These are phyloP conservation scores for Pentamera pediparva DNA, from an alignment of 53 echinoderm and acorn worm genomes.

Conservation along the genomic window DNA sequence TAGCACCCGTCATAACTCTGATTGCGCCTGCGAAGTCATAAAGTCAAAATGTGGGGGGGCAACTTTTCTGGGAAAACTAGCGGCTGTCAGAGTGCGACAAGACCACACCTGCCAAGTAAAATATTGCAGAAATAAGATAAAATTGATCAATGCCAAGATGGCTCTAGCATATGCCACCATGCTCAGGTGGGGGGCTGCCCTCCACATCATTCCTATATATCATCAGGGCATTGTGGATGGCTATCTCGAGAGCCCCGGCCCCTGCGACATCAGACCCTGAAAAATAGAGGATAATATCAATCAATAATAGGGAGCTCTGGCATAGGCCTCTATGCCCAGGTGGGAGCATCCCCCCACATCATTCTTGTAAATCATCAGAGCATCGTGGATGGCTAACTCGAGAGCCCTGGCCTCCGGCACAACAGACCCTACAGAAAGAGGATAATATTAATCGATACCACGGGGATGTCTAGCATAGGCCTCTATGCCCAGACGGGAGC, in stretches of 20 bases:
- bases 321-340: conserved; percentile 93
- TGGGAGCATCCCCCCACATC: conserved; percentile 86
- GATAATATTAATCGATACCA: too few relatives aligned
- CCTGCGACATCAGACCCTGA: conserved; percentile 79
- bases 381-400: conserved; percentile 80
- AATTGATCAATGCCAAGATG: too few relatives aligned
- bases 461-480: conserved; percentile 81
- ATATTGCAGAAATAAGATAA: too few relatives aligned
- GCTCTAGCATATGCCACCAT: too few relatives aligned
- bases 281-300: too few relatives aligned
- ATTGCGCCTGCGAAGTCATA: too few relatives aligned
- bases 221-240: conserved; percentile 77
- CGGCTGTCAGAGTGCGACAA: too few relatives aligned
- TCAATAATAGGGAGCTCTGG: conserved; percentile 58
- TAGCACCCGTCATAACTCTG: too few relatives aligned
- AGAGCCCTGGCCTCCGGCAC: conserved; percentile 91
- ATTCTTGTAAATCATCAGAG: conserved; percentile 83
- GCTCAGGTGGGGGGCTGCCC: conserved; percentile 87
- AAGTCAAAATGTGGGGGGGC: too few relatives aligned
- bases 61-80: too few relatives aligned
- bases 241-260: conserved; percentile 91
- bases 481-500: conserved; percentile 87
- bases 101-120: too few relatives aligned
- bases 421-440: conserved; percentile 80
- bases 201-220: conserved; percentile 86